Percentiles rank a stretch among this genome's conserved stretches.
phyloP scores from a whole-genome alignment of 1,140 invertebrate species.

The Macrocentrus cingulum region DNA sequence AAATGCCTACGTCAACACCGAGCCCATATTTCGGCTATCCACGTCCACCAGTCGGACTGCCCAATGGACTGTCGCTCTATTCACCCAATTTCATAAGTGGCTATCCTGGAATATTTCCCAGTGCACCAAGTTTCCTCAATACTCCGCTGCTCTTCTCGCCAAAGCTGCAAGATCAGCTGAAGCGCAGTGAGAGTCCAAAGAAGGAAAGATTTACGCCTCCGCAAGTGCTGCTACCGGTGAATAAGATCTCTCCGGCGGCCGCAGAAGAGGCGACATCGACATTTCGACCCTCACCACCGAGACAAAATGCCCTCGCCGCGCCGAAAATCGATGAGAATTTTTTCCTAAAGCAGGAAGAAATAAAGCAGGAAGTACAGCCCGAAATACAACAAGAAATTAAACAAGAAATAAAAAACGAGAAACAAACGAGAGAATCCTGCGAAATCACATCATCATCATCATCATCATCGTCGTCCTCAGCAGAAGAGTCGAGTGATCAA shows the following conservation, averaged over 20 bases:
- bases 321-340: conserved; percentile 47
- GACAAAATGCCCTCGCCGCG: conserved; percentile 53
- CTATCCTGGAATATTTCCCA: conserved; percentile 62
- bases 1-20: conserved; percentile 57
- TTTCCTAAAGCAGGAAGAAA: conserved; percentile 30
- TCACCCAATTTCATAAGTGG: conserved; percentile 54
- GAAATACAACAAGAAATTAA: conserved; percentile 26
- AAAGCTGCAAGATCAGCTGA: conserved; percentile 47
- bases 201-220: conserved; percentile 58
- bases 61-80: conserved; percentile 57
- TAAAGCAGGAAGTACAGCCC: conserved; percentile 32
- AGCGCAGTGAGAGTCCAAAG: conserved; percentile 43
- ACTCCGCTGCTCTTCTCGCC: conserved; percentile 63
- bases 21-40: conserved; percentile 73
- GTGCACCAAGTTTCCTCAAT: conserved; percentile 63
- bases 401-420: conserved; percentile 32
- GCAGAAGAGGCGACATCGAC: conserved; percentile 67
- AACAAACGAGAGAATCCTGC: conserved; percentile 3
- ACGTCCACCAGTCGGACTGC: conserved; percentile 48
- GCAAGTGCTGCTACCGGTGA: conserved; percentile 40
- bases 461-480: conserved; percentile 23
- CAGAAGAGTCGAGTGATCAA: conserved; percentile 58
- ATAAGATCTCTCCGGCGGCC: conserved; percentile 66
- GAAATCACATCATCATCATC: not conserved
- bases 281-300: conserved; percentile 66